phyloP scores from a whole-genome alignment of 1,140 invertebrate genomes.

The Aphis gossypii region DNA sequence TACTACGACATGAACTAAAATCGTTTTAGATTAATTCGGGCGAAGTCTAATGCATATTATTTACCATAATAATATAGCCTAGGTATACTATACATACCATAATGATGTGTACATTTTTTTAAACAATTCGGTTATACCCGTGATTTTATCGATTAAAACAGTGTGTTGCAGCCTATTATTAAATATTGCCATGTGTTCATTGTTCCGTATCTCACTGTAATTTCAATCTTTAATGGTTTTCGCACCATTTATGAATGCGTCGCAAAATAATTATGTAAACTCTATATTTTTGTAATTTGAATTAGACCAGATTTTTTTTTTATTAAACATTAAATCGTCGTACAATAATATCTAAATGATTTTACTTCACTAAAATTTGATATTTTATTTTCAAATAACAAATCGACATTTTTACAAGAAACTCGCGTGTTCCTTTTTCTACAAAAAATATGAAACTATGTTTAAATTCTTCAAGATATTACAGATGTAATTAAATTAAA shows the following conservation, averaged over 20 bases:
- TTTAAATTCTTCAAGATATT: neutral
- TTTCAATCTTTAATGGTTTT: neutral
- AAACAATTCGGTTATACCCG: neutral
- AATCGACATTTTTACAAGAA: neutral
- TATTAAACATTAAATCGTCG: neutral
- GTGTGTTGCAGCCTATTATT: neutral
- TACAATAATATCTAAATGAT: neutral
- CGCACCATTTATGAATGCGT: neutral
- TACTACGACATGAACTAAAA: neutral
- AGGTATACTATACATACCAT: neutral
- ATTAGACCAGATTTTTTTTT: neutral
- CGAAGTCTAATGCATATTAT: neutral
- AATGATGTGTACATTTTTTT: neutral
- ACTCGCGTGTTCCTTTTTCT: neutral
- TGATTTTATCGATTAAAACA: neutral
- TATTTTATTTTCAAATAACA: neutral
- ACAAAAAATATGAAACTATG: neutral
- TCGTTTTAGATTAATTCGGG: neutral
- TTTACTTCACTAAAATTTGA: neutral
- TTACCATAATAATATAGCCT: no score
- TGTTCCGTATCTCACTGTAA: neutral
- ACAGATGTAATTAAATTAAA: neutral
- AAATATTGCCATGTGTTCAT: neutral
- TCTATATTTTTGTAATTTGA: neutral
- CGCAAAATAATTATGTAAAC: neutral